A percentile compares a stretch with the other conserved stretches of the same genome.
Evolutionary conservation across 2,888 invertebrate genomes (phyloP).

Genomic region (Eupeodes luniger): DNA sequence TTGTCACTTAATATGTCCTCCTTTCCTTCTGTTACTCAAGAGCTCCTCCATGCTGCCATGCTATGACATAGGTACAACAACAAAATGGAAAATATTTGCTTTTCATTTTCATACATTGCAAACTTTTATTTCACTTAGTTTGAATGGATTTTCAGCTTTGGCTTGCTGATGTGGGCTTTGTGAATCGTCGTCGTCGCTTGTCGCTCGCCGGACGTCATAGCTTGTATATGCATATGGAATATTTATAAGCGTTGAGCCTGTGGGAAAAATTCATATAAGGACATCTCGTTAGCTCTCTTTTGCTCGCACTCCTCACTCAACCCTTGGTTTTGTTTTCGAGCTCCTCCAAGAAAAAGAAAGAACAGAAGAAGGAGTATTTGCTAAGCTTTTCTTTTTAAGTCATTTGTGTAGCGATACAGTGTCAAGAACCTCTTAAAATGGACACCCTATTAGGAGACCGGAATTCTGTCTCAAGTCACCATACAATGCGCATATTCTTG

Average conservation of each 20-base stretch:
- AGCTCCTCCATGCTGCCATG: background rate
- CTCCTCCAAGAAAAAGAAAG: conserved; percentile 61
- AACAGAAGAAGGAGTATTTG: conserved; percentile 73
- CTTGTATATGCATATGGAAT: background rate
- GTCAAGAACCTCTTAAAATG: conserved; percentile 78
- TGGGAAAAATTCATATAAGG: conserved; percentile 54
- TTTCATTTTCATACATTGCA: conserved; percentile 76
- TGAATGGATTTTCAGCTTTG: conserved; percentile 51
- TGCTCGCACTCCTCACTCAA: conserved; percentile 26
- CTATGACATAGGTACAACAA: background rate
- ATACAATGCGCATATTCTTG: conserved; percentile 74
- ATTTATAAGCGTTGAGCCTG: conserved; percentile 25
- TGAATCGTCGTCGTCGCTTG: background rate
- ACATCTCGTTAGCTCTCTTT: conserved; percentile 69
- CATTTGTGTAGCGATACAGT: conserved; percentile 75
- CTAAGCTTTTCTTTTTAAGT: conserved; percentile 73
- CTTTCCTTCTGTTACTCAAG: conserved; percentile 20
- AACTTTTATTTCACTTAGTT: conserved; percentile 75
- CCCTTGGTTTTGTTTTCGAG: conserved; percentile 22
- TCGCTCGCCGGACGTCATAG: too few species aligned
- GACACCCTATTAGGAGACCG: conserved; percentile 77
- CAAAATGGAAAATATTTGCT: conserved; percentile 68
- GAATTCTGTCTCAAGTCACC: conserved; percentile 71
- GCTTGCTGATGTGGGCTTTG: conserved; percentile 44
- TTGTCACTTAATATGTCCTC: conserved; percentile 59